Evolutionary conservation across 2,113 vertebrate genomes (phyloP).

Genomic region (Xenopus tropicalis): DNA sequence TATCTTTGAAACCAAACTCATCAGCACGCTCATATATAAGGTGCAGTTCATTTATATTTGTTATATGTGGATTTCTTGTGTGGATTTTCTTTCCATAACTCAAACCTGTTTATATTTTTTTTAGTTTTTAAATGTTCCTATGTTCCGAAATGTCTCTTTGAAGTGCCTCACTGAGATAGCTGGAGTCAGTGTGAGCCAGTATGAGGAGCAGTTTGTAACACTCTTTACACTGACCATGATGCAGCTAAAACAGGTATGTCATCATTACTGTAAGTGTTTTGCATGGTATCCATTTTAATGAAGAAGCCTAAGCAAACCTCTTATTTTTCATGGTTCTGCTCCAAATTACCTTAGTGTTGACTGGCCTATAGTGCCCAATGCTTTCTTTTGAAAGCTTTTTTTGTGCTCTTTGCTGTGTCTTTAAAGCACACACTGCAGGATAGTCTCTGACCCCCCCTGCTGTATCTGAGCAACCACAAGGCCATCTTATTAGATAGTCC

Average conservation of each 20-base stretch:
- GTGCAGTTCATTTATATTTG: conserved; percentile 57
- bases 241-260: conserved; percentile 93
- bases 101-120: conserved; percentile 29
- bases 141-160: conserved; percentile 97
- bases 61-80: neutral
- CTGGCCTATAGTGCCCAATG: no score
- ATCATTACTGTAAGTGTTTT: no score
- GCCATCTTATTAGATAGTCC: no score
- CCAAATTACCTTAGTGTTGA: neutral
- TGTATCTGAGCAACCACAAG: no score
- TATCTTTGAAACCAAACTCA: conserved; percentile 98
- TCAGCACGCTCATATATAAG: conserved; percentile 98
- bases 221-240: conserved; percentile 98
- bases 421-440: no score
- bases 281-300: no score
- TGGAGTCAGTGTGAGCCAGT: conserved; percentile 95
- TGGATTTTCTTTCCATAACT: neutral
- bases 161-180: conserved; percentile 99
- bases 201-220: conserved; percentile 96
- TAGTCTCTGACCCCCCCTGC: no score
- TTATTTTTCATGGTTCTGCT: no score
- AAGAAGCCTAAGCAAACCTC: no score
- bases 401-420: no score
- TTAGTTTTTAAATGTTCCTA: conserved; percentile 96
- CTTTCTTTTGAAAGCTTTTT: no score